phyloP scores from a whole-genome alignment of 1,140 invertebrate species.

The Temnothorax longispinosus region DNA sequence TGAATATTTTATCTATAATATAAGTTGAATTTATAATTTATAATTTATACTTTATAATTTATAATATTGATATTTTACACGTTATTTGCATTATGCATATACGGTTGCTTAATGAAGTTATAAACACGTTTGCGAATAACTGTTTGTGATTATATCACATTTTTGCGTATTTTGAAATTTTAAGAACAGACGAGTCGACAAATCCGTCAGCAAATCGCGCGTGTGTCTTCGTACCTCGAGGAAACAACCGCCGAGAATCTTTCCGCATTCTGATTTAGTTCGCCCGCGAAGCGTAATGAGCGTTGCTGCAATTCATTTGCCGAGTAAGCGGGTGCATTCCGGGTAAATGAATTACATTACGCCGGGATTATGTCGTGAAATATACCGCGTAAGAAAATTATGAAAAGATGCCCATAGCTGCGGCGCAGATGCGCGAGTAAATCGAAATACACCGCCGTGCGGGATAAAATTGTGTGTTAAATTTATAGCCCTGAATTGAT shows the following conservation, averaged over 20 bases:
- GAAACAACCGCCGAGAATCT: conserved; percentile 22
- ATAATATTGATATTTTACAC: conserved; percentile 11
- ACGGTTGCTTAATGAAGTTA: background rate
- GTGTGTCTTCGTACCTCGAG: background rate
- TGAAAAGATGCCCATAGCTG: conserved; percentile 49
- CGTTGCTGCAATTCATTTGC: conserved; percentile 61
- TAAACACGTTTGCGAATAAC: background rate
- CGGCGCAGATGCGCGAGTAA: conserved; percentile 58
- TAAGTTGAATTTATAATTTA: conserved; percentile 27
- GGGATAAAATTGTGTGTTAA: conserved; percentile 49
- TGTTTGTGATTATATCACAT: background rate
- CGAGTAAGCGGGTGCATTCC: conserved; percentile 58
- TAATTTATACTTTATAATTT: background rate
- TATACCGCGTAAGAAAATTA: conserved; percentile 64
- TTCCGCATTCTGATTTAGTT: conserved; percentile 55
- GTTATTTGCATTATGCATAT: background rate
- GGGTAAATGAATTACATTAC: conserved; percentile 61
- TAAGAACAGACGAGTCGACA: background rate
- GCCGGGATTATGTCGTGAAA: conserved; percentile 61
- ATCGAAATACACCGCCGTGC: conserved; percentile 43
- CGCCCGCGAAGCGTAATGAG: conserved; percentile 43
- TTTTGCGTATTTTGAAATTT: background rate
- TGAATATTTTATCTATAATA: conserved; percentile 27
- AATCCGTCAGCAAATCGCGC: background rate
- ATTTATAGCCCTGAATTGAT: conserved; percentile 60